phyloP scores from a whole-genome alignment of 37 sponge, comb jelly and placozoan species.

The Diacarnus erythraeanus region DNA sequence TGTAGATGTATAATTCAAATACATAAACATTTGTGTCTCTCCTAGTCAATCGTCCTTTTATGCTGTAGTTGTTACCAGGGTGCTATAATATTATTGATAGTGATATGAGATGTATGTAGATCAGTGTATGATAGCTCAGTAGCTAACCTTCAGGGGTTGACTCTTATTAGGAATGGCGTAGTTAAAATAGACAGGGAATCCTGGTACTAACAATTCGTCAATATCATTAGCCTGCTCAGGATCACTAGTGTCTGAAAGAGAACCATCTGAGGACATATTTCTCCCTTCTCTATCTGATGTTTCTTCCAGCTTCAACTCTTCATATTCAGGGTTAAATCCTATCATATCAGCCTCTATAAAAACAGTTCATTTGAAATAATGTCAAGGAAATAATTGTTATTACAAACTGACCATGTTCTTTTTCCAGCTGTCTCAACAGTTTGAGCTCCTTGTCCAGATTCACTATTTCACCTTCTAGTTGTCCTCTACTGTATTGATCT shows the following conservation, averaged over 20 bases:
- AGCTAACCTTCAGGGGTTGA: conserved; percentile 4
- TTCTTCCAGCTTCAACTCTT: not conserved
- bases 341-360: not conserved
- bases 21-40: conserved; percentile 2
- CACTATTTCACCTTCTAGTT: conserved; percentile 33
- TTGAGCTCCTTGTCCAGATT: conserved; percentile 36
- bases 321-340: conserved; percentile 23
- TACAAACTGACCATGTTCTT: not conserved
- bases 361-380: not conserved
- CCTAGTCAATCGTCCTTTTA: conserved; percentile 55
- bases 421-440: not conserved
- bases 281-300: conserved; percentile 4
- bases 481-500: conserved; percentile 70
- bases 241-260: conserved; percentile 54
- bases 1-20: conserved; percentile 52
- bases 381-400: not conserved
- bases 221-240: conserved; percentile 64
- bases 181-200: conserved; percentile 76
- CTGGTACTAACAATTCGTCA: conserved; percentile 60
- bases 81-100: conserved; percentile 15
- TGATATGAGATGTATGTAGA: not conserved
- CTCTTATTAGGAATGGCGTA: conserved; percentile 23
- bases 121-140: not conserved
- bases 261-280: not conserved
- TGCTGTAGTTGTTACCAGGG: conserved; percentile 60